phyloP scores from a whole-genome alignment of 2,113 vertebrate genomes.

The Anarhynchus alexandrinus region DNA sequence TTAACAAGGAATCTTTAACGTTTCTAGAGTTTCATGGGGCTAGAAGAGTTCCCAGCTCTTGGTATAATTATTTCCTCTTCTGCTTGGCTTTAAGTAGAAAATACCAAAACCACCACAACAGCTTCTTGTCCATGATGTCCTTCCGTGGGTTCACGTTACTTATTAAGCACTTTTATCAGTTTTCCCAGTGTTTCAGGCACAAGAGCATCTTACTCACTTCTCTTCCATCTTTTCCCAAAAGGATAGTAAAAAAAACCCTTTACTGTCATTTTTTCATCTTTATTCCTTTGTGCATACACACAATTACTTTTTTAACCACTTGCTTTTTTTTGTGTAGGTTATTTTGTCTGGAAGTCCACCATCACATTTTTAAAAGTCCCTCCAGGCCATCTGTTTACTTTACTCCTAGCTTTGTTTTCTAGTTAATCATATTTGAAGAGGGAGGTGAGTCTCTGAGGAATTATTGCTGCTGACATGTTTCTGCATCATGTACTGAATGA shows the following conservation, averaged over 20 bases:
- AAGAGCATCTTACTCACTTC: background rate
- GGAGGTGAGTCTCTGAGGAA: background rate
- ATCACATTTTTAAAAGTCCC: background rate
- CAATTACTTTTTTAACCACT: background rate
- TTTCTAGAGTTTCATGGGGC: background rate
- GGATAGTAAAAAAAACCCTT: background rate
- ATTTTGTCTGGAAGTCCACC: background rate
- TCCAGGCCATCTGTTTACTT: background rate
- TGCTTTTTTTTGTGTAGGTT: background rate
- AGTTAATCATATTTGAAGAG: background rate
- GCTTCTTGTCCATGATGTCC: background rate
- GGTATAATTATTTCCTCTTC: background rate
- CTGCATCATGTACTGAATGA: background rate
- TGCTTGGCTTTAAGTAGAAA: background rate
- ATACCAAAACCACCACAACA: background rate
- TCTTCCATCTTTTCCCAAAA: background rate
- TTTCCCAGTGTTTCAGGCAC: background rate
- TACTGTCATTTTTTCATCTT: background rate
- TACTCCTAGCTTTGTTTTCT: background rate
- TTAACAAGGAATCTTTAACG: background rate
- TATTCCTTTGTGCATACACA: background rate
- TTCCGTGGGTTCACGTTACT: background rate
- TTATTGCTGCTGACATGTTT: background rate
- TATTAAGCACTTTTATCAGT: background rate
- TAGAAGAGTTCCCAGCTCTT: background rate